A percentile compares a stretch with the other conserved stretches of the same genome.
phyloP scores from a whole-genome alignment of 2,797 vertebrate genomes.

The Anguilla pacifica region DNA sequence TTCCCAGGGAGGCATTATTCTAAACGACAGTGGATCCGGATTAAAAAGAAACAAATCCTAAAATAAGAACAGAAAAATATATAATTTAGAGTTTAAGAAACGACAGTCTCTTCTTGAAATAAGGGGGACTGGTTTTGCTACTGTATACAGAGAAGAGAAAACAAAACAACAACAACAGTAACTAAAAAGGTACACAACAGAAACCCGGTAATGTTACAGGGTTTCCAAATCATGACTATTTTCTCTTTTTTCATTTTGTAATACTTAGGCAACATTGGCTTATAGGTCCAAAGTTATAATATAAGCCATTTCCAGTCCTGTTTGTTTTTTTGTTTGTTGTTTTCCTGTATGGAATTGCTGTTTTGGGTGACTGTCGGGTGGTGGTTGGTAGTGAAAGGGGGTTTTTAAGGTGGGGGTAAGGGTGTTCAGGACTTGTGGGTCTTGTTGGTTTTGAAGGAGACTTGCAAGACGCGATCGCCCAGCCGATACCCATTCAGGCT shows the following conservation, averaged over 20 bases:
- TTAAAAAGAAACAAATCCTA: conserved; percentile 88
- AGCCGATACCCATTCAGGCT: conserved; percentile 99
- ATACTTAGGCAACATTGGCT: conserved; percentile 99
- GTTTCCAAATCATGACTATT: conserved; percentile 86
- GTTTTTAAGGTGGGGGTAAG: conserved; percentile 29
- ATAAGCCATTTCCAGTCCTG: conserved; percentile 99
- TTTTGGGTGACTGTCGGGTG: conserved; percentile 76
- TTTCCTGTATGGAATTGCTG: conserved; percentile 75
- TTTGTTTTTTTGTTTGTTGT: conserved; percentile 73
- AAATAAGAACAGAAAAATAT: conserved; percentile 96
- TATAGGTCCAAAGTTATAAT: conserved; percentile 99
- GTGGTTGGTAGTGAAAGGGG: conserved; percentile 64
- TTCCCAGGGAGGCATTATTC: conserved; percentile 85
- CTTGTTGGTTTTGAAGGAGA: conserved; percentile 99
- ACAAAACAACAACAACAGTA: conserved; percentile 73
- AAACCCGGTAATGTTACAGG: conserved; percentile 94
- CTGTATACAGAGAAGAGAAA: conserved; percentile 81
- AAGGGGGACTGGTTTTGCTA: conserved; percentile 80
- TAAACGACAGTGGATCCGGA: conserved; percentile 99
- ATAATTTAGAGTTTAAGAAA: conserved; percentile 85
- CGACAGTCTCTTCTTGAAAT: conserved; percentile 99
- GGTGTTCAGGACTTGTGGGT: conserved; percentile 98
- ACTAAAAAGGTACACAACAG: conserved; percentile 79
- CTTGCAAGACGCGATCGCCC: conserved; percentile 99
- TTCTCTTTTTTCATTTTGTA: conserved; percentile 87